Percentiles rank a stretch among this genome's conserved stretches.
Evolutionary conservation across 2,888 invertebrate species (phyloP).

Genomic region (Acanthococcus lagerstroemiae): DNA sequence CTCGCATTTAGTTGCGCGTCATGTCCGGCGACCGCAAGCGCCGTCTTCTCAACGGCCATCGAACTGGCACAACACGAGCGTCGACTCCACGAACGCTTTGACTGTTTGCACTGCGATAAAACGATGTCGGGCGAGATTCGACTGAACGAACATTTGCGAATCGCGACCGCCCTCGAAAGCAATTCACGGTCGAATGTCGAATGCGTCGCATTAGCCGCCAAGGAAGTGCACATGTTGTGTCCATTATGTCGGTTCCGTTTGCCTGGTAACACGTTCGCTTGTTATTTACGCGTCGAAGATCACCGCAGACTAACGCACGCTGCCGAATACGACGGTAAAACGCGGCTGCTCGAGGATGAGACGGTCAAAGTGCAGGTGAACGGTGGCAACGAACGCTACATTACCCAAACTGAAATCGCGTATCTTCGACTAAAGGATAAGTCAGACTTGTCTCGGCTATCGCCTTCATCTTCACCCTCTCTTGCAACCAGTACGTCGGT

Average conservation of each 20-base stretch:
- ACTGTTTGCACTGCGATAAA: background rate
- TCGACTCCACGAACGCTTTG: background rate
- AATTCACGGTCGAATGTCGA: background rate
- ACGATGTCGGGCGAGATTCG: background rate
- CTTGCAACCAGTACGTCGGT: too few relatives aligned
- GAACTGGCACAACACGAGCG: background rate
- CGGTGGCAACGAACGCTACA: background rate
- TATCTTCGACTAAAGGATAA: background rate
- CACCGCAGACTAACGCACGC: background rate
- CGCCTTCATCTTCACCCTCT: too few relatives aligned
- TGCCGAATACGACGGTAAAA: too few relatives aligned
- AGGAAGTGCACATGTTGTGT: slow-evolving; percentile 8
- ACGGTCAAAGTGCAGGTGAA: background rate
- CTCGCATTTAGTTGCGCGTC: too few relatives aligned
- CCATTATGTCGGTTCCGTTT: background rate
- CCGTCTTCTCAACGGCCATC: too few relatives aligned
- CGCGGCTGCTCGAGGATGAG: background rate
- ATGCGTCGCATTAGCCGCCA: background rate
- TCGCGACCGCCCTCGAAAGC: background rate
- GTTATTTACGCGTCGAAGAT: background rate
- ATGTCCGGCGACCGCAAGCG: too few relatives aligned
- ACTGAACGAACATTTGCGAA: background rate
- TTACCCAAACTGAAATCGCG: background rate
- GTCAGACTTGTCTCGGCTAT: background rate
- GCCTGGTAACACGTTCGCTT: background rate